Evolutionary conservation across 1,140 invertebrate genomes (phyloP), one percentile per base, ranked within the genome.

Genomic region (Euura saliciscinereae): DNA sequence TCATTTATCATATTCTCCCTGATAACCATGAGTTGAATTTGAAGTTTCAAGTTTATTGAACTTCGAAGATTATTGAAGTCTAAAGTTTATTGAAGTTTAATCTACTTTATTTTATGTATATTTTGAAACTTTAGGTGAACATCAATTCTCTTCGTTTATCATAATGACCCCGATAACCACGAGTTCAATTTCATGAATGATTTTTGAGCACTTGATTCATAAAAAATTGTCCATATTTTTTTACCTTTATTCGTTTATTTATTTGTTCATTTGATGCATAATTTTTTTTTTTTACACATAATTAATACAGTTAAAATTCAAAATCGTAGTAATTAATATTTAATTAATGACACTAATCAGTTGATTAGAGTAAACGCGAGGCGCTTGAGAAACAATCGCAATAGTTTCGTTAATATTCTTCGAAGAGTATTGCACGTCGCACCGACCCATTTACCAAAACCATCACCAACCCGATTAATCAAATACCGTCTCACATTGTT

Each of bases 391-490:
- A 59, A 59, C 51, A 2, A 59, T 59, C 51, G 51, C 51, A n/a
- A 59, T 59, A 28, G 28, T 28, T 28, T 28, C 28, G 28, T 28
- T 28, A 28, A 28, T 28, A 28, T 28, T 59, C 11, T 42, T 10
- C 11, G 10, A 64, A 64, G 8, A 13, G 13, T 13, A 67, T 67
- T 67, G 66, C 66, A 67, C 66, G 13, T 67, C 8, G 66, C 66
- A 67, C 66, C 66, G 66, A 67, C 66, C 66, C 66, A 67, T 67
- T 28, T 67, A 67, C 66, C 11, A 67, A 67, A 67, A 67, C 28
- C 66, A 44, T 67, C 10, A 67, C 66, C 66, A 67, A 7, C 43
- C 8, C 43, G 8, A n/a, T 59, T 59, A 59, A 59, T 3, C 13
- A 3, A 11, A 3, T 28, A 28, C 51, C 3, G 51, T 59, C 13